Base-by-base conservation (phyloP, 2,113 vertebrate genomes). In the Crotophaga sulcirostris region DNA sequence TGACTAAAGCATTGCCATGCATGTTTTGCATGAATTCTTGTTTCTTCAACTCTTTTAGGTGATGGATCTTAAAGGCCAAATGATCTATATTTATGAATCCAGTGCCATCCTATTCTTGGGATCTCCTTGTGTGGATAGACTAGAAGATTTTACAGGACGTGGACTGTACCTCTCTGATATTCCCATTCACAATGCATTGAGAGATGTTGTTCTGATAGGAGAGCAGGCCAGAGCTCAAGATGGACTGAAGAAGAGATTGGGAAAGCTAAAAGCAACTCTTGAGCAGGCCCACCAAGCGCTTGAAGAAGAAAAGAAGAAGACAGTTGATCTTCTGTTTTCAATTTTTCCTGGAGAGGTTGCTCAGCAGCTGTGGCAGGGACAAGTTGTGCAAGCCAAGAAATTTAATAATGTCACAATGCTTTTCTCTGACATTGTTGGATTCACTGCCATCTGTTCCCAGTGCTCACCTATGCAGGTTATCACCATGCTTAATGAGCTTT, bases 11-110 rank as follows among this genome's bases (percentile, higher is more conserved):
- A 76, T n/a, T 84, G 40, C 16, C 47, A 15, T 49, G 29, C 20
- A 38, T 56, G 28, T 54, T 74, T 94, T 73, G 18, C 31, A 16
- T 91, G 23, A 93, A 84, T 80, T 86, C 34, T 72, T 97, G 58
- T 94, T 84, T 95, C 77, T 94, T 95, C 94, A 75, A 79, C 89
- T 97, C 64, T 96, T 87, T 58, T 95, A 99, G 99, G 98, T 98
- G 70, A 99, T 99, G 99, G 99, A 99, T 95, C 98, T 99, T 72
- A 99, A 99, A 98, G 99, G 99, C 78, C 99, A 99, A 96, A 99
- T 99, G 99, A 99, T 99, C 95, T 99, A 99, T 91, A 98, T 99
- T 82, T 97, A 99, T n/a, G 99, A 99, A 95, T 99, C 99, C 81
- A 99, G 98, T 44, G 98, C 98, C 28, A 98, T 99, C 93, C 97